These are phyloP conservation scores for Proteles cristata DNA, from an alignment of 2,113 vertebrate species.

Conservation along the genomic window DNA sequence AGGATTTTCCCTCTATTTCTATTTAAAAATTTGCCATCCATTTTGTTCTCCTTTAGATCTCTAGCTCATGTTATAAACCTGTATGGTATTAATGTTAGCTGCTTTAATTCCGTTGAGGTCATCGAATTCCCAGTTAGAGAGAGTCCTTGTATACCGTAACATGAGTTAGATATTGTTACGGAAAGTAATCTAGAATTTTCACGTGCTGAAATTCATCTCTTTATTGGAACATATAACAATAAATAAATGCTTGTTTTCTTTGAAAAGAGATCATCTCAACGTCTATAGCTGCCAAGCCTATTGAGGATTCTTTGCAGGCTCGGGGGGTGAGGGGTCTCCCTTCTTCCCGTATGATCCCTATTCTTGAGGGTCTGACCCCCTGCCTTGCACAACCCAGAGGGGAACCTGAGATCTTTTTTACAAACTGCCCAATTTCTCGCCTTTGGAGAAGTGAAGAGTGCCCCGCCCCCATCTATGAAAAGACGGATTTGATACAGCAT, in stretches of 20 bases:
- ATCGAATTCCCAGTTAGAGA: neutral
- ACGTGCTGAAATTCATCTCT: neutral
- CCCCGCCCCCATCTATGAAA: conserved; percentile 74
- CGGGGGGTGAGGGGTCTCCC: neutral
- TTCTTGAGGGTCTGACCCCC: conserved; percentile 54
- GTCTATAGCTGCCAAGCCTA: neutral
- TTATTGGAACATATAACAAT: neutral
- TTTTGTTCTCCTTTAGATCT: neutral
- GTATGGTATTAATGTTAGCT: neutral
- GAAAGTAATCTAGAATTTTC: neutral
- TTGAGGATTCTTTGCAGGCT: neutral
- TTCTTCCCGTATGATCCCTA: neutral
- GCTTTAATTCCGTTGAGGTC: neutral
- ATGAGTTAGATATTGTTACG: neutral
- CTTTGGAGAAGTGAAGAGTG: conserved; percentile 49
- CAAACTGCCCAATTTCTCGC: conserved; percentile 35
- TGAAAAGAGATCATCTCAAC: neutral
- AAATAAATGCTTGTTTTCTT: neutral
- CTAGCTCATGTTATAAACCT: neutral
- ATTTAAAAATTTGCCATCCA: neutral
- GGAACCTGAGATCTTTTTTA: conserved; percentile 44
- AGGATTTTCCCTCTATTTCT: neutral
- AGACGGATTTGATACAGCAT: conserved; percentile 49
- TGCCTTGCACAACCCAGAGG: conserved; percentile 58
- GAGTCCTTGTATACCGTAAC: neutral